Evolutionary conservation across 1,140 invertebrate species (phyloP), one percentile per base, ranked within the genome.

Genomic region (Vollenhovia emeryi): DNA sequence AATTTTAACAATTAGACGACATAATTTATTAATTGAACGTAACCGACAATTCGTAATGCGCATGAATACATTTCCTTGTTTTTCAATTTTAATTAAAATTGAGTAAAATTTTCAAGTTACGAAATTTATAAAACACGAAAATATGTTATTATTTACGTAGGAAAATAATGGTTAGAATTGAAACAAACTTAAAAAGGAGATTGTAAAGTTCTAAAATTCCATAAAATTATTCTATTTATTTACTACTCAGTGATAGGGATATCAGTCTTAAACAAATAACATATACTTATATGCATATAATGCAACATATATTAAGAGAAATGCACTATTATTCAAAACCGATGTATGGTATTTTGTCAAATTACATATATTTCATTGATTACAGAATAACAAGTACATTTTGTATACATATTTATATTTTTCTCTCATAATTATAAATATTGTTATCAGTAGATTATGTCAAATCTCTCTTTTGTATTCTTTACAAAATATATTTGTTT

Each of bases 331-430:
- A 48, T 48, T 48, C 13, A 48, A 48, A 66, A n/a, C 4, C 55
- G 21, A 57, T 64, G 3, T 36, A 7, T 13, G 8, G 15, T 48
- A 13, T 36, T 64, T 64, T 40, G 60, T 64, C 40, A 64, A 62
- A 64, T 64, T 57, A 57, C n/a, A 64, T 40, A 57, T 64, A 64
- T 64, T 36, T n/a, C 60, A 24, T 64, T 62, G 30, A 62, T 62
- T 33, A 62, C 30, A 62, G 30, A 60, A 60, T 30, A 36, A 33
- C 30, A 62, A 33, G 33, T 64, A 64, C 33, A 64, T 64, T 64
- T n/a, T 64, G 21, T 66, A 24, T 45, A 43, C n/a, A 66, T 66
- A 66, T 43, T 43, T 66, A 45, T 66, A 66, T 11, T 24, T 66
- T n/a, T 5, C 13, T 15, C 5, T 24, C 9, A 18, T 50, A 50